phyloP scores from a whole-genome alignment of 2,888 invertebrate genomes.

The Eutolmus rufibarbis region DNA sequence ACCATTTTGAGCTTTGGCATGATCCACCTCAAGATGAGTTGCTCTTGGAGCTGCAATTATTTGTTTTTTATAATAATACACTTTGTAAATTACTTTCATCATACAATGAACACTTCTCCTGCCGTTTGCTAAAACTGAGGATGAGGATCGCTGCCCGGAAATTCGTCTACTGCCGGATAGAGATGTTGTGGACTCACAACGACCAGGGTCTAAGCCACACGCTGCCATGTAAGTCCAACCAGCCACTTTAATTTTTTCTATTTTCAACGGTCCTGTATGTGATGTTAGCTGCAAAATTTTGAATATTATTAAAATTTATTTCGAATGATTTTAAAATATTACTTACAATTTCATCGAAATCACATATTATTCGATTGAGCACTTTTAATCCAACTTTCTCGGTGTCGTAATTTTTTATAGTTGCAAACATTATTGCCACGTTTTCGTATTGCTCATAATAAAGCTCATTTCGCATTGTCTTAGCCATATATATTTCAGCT shows the following conservation, averaged over 20 bases:
- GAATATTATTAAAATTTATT: not conserved
- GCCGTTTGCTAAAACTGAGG: constrained; percentile 54
- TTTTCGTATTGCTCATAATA: constrained; percentile 89
- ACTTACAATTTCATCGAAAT: constrained; percentile 83
- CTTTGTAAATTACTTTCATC: not conserved
- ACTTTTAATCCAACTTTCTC: constrained; percentile 73
- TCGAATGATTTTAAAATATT: not conserved
- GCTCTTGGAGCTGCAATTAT: constrained; percentile 66
- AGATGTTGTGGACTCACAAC: constrained; percentile 68
- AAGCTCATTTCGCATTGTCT: constrained; percentile 74
- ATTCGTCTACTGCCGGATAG: constrained; percentile 51
- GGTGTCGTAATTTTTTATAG: constrained; percentile 81
- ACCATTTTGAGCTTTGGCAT: constrained; percentile 46
- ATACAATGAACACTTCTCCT: constrained; percentile 62
- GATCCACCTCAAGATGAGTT: constrained; percentile 54
- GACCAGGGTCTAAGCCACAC: constrained; percentile 82
- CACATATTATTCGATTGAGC: constrained; percentile 90
- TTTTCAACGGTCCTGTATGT: constrained; percentile 61
- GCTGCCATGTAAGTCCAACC: constrained; percentile 98
- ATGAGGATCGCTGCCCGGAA: constrained; percentile 51
- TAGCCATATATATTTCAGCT: constrained; percentile 82
- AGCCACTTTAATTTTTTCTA: constrained; percentile 97
- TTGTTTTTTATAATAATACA: not conserved
- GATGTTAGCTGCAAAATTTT: constrained; percentile 15
- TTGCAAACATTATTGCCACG: constrained; percentile 96